Percentiles rank a stretch among this genome's conserved stretches.
Conservation (phyloP, 1,140 invertebrate species). For the Antheraea mylitta region DNA sequence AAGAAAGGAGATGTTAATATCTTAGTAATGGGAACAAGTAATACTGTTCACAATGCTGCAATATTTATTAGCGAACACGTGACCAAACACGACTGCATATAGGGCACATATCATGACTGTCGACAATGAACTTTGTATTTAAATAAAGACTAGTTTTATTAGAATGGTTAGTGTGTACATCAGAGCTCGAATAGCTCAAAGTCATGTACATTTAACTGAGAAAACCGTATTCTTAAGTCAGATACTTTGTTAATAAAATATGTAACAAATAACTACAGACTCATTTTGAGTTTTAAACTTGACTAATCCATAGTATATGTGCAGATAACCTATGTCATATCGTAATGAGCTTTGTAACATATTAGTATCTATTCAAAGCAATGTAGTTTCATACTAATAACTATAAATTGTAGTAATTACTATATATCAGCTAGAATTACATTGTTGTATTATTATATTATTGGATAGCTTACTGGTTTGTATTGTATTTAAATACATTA, state of each 20-base stretch:
- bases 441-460: too few relatives aligned
- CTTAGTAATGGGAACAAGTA: neutral
- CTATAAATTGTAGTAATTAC: too few relatives aligned
- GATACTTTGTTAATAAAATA: neutral
- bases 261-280: neutral
- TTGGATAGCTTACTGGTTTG: too few relatives aligned
- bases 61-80: neutral
- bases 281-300: too few relatives aligned
- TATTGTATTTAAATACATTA: too few relatives aligned
- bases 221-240: neutral
- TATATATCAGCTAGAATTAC: too few relatives aligned
- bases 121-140: neutral
- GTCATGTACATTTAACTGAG: neutral
- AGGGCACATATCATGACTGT: neutral
- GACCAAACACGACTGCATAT: too few relatives aligned
- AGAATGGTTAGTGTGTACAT: neutral
- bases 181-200: neutral
- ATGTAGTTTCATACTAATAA: too few relatives aligned
- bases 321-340: too few relatives aligned
- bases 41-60: neutral
- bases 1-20: neutral
- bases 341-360: too few relatives aligned
- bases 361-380: too few relatives aligned
- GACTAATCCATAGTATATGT: too few relatives aligned
- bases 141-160: constrained; percentile 5